Percentiles rank a stretch among this genome's conserved stretches.
These are phyloP conservation scores for Sander vitreus DNA, from an alignment of 2,113 vertebrate genomes.

Conservation along the genomic window DNA sequence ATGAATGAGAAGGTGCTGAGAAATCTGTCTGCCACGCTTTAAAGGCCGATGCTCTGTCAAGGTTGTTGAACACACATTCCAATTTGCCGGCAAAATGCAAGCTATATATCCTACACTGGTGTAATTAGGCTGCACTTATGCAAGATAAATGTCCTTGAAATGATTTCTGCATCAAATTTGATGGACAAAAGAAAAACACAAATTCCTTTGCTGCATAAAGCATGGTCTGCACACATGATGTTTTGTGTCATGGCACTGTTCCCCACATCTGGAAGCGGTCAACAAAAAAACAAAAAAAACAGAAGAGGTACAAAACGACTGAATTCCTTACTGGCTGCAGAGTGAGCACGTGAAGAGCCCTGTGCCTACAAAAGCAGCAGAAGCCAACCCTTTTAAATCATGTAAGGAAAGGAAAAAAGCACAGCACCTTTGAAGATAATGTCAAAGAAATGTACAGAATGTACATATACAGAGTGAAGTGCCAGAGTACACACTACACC, in stretches of 20 bases:
- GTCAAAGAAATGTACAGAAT: constrained; percentile 42
- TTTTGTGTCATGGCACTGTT: constrained; percentile 42
- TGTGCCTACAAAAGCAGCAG: constrained; percentile 45
- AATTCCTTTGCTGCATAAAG: constrained; percentile 30
- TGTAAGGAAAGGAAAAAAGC: background rate
- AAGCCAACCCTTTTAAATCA: constrained; percentile 45
- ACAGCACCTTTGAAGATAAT: constrained; percentile 37
- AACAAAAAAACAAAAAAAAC: background rate
- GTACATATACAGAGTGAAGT: constrained; percentile 14
- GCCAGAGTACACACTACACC: constrained; percentile 13
- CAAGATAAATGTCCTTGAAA: constrained; percentile 37
- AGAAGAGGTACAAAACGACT: constrained; percentile 52
- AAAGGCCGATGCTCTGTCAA: constrained; percentile 56
- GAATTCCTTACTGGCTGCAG: constrained; percentile 60
- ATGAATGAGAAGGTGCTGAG: constrained; percentile 61
- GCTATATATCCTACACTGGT: constrained; percentile 12
- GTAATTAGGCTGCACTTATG: constrained; percentile 29
- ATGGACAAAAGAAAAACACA: background rate
- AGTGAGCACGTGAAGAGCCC: constrained; percentile 49
- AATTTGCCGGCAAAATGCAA: background rate
- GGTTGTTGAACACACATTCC: constrained; percentile 51
- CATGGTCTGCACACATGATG: constrained; percentile 25
- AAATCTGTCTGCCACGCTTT: constrained; percentile 56
- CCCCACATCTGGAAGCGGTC: constrained; percentile 76
- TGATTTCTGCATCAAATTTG: constrained; percentile 17